Evolutionary conservation across 2,888 invertebrate genomes (phyloP).

Genomic region (Chelonus formosanus): DNA sequence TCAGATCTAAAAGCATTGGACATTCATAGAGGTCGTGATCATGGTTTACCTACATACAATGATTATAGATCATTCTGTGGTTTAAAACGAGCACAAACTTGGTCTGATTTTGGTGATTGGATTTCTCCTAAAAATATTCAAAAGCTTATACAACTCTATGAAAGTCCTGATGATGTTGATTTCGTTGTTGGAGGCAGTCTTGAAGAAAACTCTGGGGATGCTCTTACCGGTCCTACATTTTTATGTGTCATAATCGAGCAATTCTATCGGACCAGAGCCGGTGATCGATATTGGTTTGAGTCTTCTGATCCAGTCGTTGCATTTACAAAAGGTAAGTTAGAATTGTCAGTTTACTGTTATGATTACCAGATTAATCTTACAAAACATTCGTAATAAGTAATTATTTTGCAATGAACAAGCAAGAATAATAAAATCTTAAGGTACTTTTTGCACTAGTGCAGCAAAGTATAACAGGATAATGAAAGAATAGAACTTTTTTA

Average conservation of each 20-base stretch:
- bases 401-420: too few relatives aligned
- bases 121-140: conserved; percentile 68
- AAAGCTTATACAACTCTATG: conserved; percentile 73
- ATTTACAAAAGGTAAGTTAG: conserved; percentile 71
- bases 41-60: conserved; percentile 83
- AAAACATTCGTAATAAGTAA: too few relatives aligned
- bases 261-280: conserved; percentile 84
- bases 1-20: conserved; percentile 83
- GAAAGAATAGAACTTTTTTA: too few relatives aligned
- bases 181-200: conserved; percentile 85
- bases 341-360: conserved; percentile 30
- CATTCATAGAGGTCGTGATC: conserved; percentile 87
- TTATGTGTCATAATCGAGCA: conserved; percentile 88
- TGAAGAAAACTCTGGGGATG: conserved; percentile 79
- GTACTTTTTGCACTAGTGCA: conserved; percentile 1
- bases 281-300: conserved; percentile 89
- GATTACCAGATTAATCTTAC: not conserved
- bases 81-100: conserved; percentile 73
- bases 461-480: too few relatives aligned
- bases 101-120: conserved; percentile 68
- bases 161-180: conserved; percentile 83
- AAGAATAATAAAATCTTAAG: not conserved
- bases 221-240: conserved; percentile 87
- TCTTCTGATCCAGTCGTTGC: conserved; percentile 71
- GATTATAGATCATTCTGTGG: conserved; percentile 81